These are phyloP conservation scores for Aphyosemion australe DNA, from an alignment of 2,113 vertebrate species.

Conservation along the genomic window DNA sequence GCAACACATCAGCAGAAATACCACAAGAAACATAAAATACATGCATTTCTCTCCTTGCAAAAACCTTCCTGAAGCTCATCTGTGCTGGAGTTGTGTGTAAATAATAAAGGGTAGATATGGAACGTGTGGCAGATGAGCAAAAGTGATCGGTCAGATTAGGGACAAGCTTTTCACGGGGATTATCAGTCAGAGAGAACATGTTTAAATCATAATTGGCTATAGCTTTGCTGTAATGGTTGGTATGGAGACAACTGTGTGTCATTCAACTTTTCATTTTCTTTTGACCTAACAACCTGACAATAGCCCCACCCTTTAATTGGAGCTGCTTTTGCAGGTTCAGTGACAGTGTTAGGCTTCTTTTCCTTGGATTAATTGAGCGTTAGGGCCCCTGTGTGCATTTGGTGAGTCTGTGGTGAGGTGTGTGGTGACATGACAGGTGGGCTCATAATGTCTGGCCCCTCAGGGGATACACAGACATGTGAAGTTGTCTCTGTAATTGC, in stretches of 20 bases:
- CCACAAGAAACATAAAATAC: slow-evolving; percentile 1
- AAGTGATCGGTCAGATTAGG: slow-evolving; percentile 50
- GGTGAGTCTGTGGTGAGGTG: slow-evolving; percentile 24
- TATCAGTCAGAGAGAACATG: slow-evolving; percentile 5
- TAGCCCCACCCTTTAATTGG: slow-evolving; percentile 37
- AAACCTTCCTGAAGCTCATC: slow-evolving; percentile 9
- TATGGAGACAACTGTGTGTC: background rate
- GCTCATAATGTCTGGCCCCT: slow-evolving; percentile 62
- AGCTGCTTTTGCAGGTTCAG: slow-evolving; percentile 2
- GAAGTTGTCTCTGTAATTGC: slow-evolving; percentile 72
- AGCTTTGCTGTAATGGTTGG: slow-evolving; percentile 25
- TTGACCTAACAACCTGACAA: slow-evolving; percentile 26
- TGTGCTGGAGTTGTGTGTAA: too few species aligned
- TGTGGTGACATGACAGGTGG: slow-evolving; percentile 64
- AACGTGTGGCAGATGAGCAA: slow-evolving; percentile 20
- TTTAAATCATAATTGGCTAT: slow-evolving; percentile 42
- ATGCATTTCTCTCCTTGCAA: background rate
- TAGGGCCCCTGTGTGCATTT: slow-evolving; percentile 31
- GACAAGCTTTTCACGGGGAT: slow-evolving; percentile 22
- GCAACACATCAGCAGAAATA: slow-evolving; percentile 38
- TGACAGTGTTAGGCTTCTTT: slow-evolving; percentile 2
- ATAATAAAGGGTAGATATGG: background rate
- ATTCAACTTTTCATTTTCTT: slow-evolving; percentile 39
- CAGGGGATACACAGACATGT: slow-evolving; percentile 41
- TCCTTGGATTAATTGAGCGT: slow-evolving; percentile 54